phyloP scores from a whole-genome alignment of 2,797 vertebrate species.

The Phalanger gymnotis region DNA sequence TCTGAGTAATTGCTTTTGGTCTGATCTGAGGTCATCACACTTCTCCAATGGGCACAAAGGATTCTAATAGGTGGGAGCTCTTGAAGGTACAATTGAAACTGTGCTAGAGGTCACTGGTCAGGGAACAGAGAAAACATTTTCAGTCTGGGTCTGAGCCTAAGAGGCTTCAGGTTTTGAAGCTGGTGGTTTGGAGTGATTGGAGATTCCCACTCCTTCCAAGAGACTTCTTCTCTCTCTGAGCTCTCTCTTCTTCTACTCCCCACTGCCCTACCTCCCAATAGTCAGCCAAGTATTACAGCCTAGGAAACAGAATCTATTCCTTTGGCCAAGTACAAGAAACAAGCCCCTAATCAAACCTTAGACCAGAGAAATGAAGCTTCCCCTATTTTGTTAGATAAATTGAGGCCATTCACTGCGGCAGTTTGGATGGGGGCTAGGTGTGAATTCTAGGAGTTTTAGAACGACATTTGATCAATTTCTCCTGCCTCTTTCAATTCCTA shows the following conservation, averaged over 20 bases:
- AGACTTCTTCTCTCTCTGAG: background rate
- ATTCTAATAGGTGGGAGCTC: conserved; percentile 22
- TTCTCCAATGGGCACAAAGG: conserved; percentile 47
- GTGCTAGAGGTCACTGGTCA: background rate
- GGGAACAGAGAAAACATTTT: background rate
- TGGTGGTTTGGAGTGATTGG: background rate
- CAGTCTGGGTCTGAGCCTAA: background rate
- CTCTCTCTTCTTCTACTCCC: background rate
- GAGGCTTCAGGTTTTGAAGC: background rate
- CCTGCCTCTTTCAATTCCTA: background rate
- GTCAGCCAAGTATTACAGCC: background rate
- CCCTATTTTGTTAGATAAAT: background rate
- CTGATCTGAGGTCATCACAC: conserved; percentile 74
- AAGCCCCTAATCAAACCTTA: background rate
- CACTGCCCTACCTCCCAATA: background rate
- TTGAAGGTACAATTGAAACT: background rate
- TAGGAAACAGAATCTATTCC: background rate
- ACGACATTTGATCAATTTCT: background rate
- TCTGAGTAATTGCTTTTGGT: conserved; percentile 63
- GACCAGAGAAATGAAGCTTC: background rate
- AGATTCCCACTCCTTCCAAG: background rate
- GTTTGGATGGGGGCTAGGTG: background rate
- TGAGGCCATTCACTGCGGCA: background rate
- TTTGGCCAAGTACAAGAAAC: background rate
- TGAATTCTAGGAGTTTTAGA: background rate